A percentile compares a stretch with the other conserved stretches of the same genome.
Evolutionary conservation across 1,140 invertebrate genomes (phyloP).

Genomic region (Drosophila rufa): DNA sequence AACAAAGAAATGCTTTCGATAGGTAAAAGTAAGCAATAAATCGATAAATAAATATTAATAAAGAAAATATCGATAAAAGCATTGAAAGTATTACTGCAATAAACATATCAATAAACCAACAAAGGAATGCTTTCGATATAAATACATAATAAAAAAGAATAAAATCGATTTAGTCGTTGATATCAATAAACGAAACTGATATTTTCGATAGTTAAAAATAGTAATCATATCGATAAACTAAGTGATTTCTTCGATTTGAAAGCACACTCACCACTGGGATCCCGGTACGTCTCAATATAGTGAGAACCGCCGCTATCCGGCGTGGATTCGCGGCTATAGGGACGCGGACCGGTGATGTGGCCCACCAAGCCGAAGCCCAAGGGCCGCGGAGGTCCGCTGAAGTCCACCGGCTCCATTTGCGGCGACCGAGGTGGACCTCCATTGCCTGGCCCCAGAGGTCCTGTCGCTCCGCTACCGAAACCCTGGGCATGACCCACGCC

Average conservation of each 20-base stretch:
- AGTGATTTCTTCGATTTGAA: no score
- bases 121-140: no score
- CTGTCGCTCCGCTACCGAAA: slow-evolving; percentile 73
- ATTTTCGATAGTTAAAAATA: no score
- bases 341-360: slow-evolving; percentile 86
- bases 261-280: slow-evolving; percentile 89
- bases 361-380: slow-evolving; percentile 85
- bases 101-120: no score
- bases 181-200: no score
- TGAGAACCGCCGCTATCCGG: slow-evolving; percentile 93
- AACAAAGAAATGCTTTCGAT: background rate
- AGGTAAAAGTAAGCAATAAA: no score
- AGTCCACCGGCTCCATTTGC: slow-evolving; percentile 88
- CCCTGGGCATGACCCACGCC: slow-evolving; percentile 82
- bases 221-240: background rate
- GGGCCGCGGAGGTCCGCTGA: slow-evolving; percentile 86
- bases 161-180: no score
- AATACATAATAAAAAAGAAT: no score
- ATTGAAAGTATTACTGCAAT: no score
- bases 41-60: no score
- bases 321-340: slow-evolving; percentile 93
- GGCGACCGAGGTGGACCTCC: slow-evolving; percentile 80
- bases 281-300: slow-evolving; percentile 93
- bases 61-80: no score
- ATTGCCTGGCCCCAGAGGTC: slow-evolving; percentile 67